phyloP scores from a whole-genome alignment of 2,113 vertebrate species.

The Narcine bancroftii region DNA sequence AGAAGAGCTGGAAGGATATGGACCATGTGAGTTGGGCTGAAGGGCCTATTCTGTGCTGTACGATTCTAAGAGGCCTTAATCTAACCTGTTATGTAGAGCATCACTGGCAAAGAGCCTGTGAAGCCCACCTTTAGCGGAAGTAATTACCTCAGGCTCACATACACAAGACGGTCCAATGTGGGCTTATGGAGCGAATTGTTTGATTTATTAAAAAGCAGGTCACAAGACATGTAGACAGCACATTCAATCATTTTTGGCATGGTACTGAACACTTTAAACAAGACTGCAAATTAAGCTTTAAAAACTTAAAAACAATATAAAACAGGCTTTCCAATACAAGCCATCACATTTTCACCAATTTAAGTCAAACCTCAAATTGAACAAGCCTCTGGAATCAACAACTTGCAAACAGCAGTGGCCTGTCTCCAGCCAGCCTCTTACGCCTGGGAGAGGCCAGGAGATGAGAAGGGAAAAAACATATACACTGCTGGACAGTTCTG shows the following conservation, averaged over 20 bases:
- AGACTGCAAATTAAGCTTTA: not conserved
- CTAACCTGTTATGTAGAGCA: not conserved
- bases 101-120: not conserved
- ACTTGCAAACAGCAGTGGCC: too few species aligned
- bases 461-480: not conserved
- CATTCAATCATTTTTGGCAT: not conserved
- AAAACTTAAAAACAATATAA: not conserved
- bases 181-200: not conserved
- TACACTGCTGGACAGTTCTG: not conserved
- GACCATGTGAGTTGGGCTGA: too few species aligned
- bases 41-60: too few species aligned
- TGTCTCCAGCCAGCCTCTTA: not conserved
- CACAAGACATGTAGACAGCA: not conserved
- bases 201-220: constrained; percentile 28
- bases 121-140: not conserved
- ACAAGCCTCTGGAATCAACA: not conserved
- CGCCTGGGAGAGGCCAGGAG: too few species aligned
- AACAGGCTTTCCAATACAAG: not conserved
- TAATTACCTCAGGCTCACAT: not conserved
- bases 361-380: not conserved
- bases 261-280: not conserved
- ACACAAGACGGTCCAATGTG: not conserved
- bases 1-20: too few species aligned
- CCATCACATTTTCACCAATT: not conserved
- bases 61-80: not conserved